A percentile compares a stretch with the other conserved stretches of the same genome.
Conservation (phyloP, 2,797 vertebrate genomes). For the Scarus forsteni region DNA sequence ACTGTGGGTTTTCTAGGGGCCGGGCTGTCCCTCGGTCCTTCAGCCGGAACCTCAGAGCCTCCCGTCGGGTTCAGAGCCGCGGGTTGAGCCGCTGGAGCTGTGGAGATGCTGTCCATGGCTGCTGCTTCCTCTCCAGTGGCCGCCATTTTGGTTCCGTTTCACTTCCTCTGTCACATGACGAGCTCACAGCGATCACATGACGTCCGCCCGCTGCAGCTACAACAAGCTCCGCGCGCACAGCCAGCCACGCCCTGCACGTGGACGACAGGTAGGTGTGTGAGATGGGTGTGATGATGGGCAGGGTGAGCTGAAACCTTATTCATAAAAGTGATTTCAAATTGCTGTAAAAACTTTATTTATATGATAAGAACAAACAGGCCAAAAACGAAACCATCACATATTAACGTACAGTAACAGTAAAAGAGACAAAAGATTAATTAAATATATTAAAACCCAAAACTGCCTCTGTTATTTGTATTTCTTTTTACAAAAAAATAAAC, state of each 20-base stretch:
- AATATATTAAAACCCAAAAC: too few species aligned
- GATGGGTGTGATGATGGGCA: neutral
- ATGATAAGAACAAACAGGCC: too few species aligned
- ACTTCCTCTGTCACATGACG: conserved; percentile 74
- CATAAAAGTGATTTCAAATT: neutral
- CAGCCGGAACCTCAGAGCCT: neutral
- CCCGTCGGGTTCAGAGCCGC: conserved; percentile 40
- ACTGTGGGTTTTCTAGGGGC: conserved; percentile 70
- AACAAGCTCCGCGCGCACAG: conserved; percentile 43
- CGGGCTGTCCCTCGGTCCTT: conserved; percentile 47
- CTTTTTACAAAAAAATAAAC: too few species aligned
- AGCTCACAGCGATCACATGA: conserved; percentile 76
- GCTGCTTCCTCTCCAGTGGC: conserved; percentile 81
- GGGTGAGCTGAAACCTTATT: too few species aligned
- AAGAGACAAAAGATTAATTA: too few species aligned
- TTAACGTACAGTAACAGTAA: too few species aligned
- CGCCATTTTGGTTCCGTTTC: conserved; percentile 81
- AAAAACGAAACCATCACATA: too few species aligned
- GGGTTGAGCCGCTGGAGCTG: conserved; percentile 53
- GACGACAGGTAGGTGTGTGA: neutral
- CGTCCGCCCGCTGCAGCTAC: conserved; percentile 27
- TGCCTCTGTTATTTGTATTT: too few species aligned
- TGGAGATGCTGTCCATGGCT: conserved; percentile 81
- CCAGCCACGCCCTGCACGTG: conserved; percentile 58
- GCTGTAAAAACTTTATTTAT: neutral